phyloP scores from a whole-genome alignment of 2,888 invertebrate species.

The Drosophila macrospina region DNA sequence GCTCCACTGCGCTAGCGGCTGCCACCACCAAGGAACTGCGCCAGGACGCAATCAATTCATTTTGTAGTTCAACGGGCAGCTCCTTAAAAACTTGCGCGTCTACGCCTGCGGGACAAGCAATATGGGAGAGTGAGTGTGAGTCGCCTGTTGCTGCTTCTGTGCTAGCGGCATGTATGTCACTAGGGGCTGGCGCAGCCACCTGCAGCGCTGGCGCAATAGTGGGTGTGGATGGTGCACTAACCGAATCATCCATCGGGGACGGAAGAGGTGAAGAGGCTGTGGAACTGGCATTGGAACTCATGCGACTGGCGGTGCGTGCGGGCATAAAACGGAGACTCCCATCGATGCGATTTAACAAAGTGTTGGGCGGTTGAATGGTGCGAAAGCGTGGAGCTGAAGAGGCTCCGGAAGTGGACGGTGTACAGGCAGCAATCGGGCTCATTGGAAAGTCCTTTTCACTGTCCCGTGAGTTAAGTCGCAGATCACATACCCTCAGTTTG shows the following conservation, averaged over 20 bases:
- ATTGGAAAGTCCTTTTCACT: conserved; percentile 86
- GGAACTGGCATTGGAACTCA: conserved; percentile 71
- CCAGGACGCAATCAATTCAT: conserved; percentile 90
- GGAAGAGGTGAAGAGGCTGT: conserved; percentile 77
- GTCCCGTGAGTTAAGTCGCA: conserved; percentile 88
- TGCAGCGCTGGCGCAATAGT: conserved; percentile 46
- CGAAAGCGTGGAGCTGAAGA: conserved; percentile 59
- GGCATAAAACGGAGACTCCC: conserved; percentile 67
- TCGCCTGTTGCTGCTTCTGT: conserved; percentile 44
- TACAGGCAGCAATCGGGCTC: conserved; percentile 61
- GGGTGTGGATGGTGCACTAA: conserved; percentile 65
- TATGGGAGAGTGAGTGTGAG: conserved; percentile 72
- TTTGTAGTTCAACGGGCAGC: conserved; percentile 90
- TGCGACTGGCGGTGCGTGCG: conserved; percentile 63
- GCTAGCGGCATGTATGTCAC: conserved; percentile 18
- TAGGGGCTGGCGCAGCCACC: conserved; percentile 45
- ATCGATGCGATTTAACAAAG: conserved; percentile 71
- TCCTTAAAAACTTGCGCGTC: conserved; percentile 90
- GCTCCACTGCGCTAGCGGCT: conserved; percentile 65
- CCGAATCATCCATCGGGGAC: conserved; percentile 79
- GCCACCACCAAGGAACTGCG: conserved; percentile 83
- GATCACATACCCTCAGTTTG: conserved; percentile 89
- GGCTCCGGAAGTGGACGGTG: conserved; percentile 60
- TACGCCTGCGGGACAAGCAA: conserved; percentile 88
- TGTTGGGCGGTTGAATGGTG: conserved; percentile 74